These are phyloP conservation scores for Cebidichthys violaceus DNA, from an alignment of 2,113 vertebrate genomes.

Conservation along the genomic window DNA sequence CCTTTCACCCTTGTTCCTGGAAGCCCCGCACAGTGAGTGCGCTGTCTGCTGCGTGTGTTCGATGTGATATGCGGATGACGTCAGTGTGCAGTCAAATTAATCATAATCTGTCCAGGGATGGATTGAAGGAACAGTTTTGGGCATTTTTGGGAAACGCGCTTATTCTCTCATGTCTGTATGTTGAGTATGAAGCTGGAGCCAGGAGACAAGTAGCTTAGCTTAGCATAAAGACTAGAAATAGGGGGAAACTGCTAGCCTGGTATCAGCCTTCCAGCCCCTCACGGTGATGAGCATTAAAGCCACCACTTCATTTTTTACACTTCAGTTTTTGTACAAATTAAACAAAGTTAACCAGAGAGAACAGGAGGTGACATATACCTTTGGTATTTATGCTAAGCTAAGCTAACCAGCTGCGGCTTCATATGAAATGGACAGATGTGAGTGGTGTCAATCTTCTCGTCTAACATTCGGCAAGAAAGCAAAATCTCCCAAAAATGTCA, in stretches of 20 bases:
- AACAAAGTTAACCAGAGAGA: background rate
- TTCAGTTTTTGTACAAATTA: background rate
- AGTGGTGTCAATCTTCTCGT: background rate
- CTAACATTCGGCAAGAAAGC: background rate
- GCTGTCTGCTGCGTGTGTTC: conserved; percentile 4
- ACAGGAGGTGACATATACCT: background rate
- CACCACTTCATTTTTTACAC: background rate
- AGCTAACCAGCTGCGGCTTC: background rate
- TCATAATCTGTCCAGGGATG: background rate
- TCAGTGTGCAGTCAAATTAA: background rate
- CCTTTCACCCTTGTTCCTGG: conserved; percentile 58
- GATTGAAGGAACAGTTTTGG: background rate
- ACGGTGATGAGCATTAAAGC: background rate
- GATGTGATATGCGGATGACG: background rate
- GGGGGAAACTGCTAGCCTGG: background rate
- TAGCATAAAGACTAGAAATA: background rate
- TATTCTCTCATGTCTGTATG: background rate
- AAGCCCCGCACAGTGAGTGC: conserved; percentile 9
- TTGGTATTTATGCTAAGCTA: background rate
- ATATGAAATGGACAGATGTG: background rate
- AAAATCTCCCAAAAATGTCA: background rate
- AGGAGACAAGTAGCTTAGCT: background rate
- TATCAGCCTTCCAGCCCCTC: background rate
- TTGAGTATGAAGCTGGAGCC: background rate
- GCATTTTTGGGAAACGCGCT: background rate